Conservation (phyloP, 2,113 vertebrate species). For the Pedionomus torquatus region DNA sequence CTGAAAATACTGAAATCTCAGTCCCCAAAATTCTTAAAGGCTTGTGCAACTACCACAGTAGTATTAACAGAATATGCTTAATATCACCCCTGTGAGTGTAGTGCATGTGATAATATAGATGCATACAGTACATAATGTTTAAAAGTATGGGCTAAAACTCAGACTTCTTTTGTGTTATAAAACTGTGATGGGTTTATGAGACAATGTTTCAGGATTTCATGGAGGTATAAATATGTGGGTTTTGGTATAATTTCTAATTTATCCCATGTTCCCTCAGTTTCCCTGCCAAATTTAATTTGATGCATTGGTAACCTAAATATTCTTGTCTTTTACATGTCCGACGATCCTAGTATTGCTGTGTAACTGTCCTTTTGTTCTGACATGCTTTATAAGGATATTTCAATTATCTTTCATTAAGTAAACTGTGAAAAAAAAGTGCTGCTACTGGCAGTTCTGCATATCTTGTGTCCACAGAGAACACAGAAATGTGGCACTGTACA, state of each 20-base stretch:
- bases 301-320: neutral
- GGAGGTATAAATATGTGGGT: neutral
- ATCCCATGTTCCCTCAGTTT: neutral
- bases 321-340: neutral
- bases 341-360: neutral
- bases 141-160: neutral
- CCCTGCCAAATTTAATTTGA: neutral
- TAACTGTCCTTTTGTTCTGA: neutral
- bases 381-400: neutral
- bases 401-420: neutral
- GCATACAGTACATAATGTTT: neutral
- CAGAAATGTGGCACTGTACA: neutral
- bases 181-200: neutral
- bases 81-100: rapidly evolving
- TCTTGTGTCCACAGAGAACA: neutral
- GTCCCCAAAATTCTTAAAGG: neutral
- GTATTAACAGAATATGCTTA: neutral
- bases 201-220: neutral
- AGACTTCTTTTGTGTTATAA: neutral
- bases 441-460: neutral
- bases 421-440: neutral
- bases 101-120: neutral
- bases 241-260: neutral
- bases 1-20: neutral
- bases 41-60: neutral